Percentiles rank a stretch among this genome's conserved stretches.
phyloP scores from a whole-genome alignment of 2,888 invertebrate species.

The Torymus tubicola region DNA sequence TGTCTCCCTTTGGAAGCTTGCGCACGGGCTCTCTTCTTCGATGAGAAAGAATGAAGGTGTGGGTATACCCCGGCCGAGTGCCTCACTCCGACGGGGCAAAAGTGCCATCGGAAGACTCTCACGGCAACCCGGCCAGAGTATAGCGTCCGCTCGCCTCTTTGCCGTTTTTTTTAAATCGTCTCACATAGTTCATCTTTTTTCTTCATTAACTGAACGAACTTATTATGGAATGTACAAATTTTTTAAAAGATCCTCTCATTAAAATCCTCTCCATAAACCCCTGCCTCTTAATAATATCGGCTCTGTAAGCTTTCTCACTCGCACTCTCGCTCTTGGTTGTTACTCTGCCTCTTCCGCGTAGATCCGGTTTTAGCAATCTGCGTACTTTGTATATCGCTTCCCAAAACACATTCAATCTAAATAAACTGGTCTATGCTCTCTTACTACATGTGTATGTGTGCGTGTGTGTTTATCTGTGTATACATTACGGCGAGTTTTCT shows the following conservation, averaged over 20 bases:
- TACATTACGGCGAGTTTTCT: conserved; percentile 20
- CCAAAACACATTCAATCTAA: conserved; percentile 43
- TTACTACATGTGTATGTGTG: not conserved
- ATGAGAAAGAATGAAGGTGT: conserved; percentile 22
- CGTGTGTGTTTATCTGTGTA: not conserved
- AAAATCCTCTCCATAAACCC: conserved; percentile 41
- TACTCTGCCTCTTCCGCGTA: conserved; percentile 13
- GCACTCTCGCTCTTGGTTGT: conserved; percentile 38
- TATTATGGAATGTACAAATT: conserved; percentile 90
- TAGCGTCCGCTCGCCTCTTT: conserved; percentile 9
- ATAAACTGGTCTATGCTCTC: conserved; percentile 20
- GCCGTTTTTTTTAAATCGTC: conserved; percentile 26
- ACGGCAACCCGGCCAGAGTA: conserved; percentile 54
- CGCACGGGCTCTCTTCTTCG: conserved; percentile 57
- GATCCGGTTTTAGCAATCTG: conserved; percentile 24
- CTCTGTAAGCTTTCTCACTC: conserved; percentile 28
- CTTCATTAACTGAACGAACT: conserved; percentile 77
- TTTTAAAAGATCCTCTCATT: conserved; percentile 71
- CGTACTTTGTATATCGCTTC: conserved; percentile 17
- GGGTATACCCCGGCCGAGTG: not conserved
- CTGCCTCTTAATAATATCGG: conserved; percentile 12
- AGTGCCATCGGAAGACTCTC: conserved; percentile 59
- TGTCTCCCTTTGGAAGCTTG: conserved; percentile 48
- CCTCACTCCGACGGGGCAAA: not conserved
- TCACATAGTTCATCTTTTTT: conserved; percentile 44